Base-by-base conservation (phyloP, 2,888 invertebrate species). In the Scaptomyza cyrtandrae region DNA sequence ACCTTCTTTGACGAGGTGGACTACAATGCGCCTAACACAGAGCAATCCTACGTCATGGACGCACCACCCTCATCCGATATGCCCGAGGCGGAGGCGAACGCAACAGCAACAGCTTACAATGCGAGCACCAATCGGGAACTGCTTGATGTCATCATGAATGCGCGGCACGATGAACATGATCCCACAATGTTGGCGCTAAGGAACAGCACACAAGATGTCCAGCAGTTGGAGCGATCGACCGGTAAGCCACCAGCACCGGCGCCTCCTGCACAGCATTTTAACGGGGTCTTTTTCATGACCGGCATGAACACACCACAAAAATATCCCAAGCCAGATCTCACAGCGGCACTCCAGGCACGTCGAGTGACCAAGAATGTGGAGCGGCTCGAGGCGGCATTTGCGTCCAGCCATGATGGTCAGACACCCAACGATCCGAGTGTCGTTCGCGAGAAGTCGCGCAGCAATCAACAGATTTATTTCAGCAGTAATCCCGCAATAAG, bases 291-390 rank as follows among this genome's bases (percentile, higher is more conserved):
- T 89, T 94, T 93, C 67, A 92, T 92, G 91, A 91, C 92, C 11
- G 94, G 94, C 83, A 93, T 93, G 84, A 92, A 93, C 66, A 93
- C 93, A 1, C 86, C 93, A 0, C 92, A 92, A 55, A 92, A 90
- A 67, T 92, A 92, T 66, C 92, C 92, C 1, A 92, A 92, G 62
- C 92, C 92, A 0, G 92, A 92, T 78, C 83, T 92, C 43, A 90
- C 91, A 6, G 94, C 93, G 48, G 92, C 94, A 31, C 92, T 94
- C 52, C 94, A 94, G 88, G 94, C 94, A 2, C 93, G 94, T 56
- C 93, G 94, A 54, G 90, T 95, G 45, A 95, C 96, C 0, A 97
- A 96, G 91, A 97, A 96, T 75, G 91, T 97, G 50, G 96, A 97
- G 76, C 93, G 96, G 62, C 95, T 97, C 44, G 96, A 96, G 67